Conservation (phyloP, 2,797 vertebrate genomes). For the Semotilus atromaculatus region DNA sequence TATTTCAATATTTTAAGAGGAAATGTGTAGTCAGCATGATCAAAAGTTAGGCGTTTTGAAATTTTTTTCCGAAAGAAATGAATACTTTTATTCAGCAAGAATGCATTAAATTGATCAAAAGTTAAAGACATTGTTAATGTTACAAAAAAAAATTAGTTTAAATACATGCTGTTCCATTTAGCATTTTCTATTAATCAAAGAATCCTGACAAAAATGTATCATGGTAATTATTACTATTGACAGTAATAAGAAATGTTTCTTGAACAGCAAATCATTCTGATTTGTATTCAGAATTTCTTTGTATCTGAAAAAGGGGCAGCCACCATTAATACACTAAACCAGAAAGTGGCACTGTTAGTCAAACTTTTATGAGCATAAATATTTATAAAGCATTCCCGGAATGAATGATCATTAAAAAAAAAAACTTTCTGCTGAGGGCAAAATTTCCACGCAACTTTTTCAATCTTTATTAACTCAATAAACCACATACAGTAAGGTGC, state of each 20-base stretch:
- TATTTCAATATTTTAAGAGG: background rate
- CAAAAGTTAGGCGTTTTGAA: too few relatives aligned
- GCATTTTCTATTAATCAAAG: background rate
- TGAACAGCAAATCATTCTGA: background rate
- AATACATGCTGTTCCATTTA: background rate
- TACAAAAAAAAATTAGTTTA: too few relatives aligned
- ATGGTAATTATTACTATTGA: background rate
- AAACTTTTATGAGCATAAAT: constrained; percentile 2
- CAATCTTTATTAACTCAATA: constrained; percentile 42
- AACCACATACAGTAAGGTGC: constrained; percentile 30
- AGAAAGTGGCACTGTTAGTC: constrained; percentile 3
- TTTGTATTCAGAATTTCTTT: background rate
- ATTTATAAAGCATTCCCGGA: background rate
- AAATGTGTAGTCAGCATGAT: background rate
- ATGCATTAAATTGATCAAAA: background rate
- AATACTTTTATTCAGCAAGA: background rate
- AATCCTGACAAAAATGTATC: background rate
- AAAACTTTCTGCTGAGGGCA: background rate
- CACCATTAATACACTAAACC: constrained; percentile 2
- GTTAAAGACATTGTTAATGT: background rate
- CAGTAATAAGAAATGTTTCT: background rate
- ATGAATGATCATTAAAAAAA: background rate
- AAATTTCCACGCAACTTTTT: constrained; percentile 6
- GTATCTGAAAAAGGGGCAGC: background rate
- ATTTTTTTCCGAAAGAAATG: background rate